These are phyloP conservation scores for Tragelaphus oryx DNA, from an alignment of 2,797 vertebrate genomes.

Conservation along the genomic window DNA sequence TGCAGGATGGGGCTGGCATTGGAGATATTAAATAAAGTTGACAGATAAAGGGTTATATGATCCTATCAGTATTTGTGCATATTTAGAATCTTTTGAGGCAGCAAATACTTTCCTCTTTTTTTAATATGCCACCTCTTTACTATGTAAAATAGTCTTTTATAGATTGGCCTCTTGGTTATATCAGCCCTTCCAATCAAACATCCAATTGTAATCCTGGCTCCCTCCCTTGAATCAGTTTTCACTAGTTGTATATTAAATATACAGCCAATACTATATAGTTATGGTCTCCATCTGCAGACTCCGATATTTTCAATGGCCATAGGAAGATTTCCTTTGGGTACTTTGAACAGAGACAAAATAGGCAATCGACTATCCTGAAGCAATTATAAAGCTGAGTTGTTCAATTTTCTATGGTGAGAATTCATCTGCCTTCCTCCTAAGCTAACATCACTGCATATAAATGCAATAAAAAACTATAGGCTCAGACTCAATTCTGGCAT, in stretches of 20 bases:
- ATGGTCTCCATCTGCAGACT: conserved; percentile 74
- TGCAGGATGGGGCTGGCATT: background rate
- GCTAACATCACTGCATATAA: conserved; percentile 62
- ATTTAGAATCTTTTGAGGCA: conserved; percentile 53
- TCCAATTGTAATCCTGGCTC: conserved; percentile 68
- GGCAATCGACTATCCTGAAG: conserved; percentile 66
- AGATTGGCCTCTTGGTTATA: conserved; percentile 64
- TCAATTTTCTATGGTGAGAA: conserved; percentile 70
- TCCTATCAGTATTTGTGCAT: conserved; percentile 42
- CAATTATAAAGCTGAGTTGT: conserved; percentile 72
- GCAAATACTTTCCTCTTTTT: conserved; percentile 54
- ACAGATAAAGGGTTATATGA: background rate
- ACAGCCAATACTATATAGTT: conserved; percentile 67
- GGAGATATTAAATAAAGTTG: conserved; percentile 26
- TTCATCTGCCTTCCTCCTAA: conserved; percentile 70
- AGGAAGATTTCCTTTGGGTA: conserved; percentile 76
- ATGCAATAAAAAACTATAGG: conserved; percentile 66
- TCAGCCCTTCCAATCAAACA: conserved; percentile 64
- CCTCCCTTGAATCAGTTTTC: conserved; percentile 62
- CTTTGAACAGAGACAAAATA: conserved; percentile 74
- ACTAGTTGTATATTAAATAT: conserved; percentile 70
- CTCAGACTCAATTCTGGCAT: conserved; percentile 49
- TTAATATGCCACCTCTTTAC: conserved; percentile 42
- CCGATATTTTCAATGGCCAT: conserved; percentile 66
- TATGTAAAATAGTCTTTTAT: conserved; percentile 67